Conservation (phyloP, 2,888 invertebrate genomes). For the Limnephilus auricula region DNA sequence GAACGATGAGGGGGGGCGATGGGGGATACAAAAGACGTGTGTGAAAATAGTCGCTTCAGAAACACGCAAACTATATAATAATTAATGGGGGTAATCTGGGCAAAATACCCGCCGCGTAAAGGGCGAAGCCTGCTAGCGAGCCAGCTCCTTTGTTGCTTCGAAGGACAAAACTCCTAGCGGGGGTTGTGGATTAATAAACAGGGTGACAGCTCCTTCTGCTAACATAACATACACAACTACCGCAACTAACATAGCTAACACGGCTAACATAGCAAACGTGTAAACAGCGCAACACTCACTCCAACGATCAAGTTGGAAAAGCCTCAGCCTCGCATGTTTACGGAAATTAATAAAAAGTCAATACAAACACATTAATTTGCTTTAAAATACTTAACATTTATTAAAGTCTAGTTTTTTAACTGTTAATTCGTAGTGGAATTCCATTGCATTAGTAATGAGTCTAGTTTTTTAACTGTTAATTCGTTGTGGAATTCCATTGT, state of each 20-base stretch:
- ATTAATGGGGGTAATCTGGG: conserved; percentile 30
- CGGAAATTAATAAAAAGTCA: background rate
- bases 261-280: background rate
- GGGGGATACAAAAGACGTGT: conserved; percentile 39
- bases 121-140: conserved; percentile 16
- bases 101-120: conserved; percentile 1
- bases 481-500: too few relatives aligned
- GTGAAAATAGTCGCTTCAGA: conserved; percentile 45
- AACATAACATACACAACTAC: background rate
- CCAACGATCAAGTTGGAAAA: background rate
- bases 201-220: conserved; percentile 15
- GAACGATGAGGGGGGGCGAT: background rate
- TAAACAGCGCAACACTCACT: background rate
- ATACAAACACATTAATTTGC: too few relatives aligned
- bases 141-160: background rate
- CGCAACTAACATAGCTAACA: background rate
- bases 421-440: too few relatives aligned
- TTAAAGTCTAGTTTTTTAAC: too few relatives aligned
- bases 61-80: conserved; percentile 41
- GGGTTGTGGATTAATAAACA: conserved; percentile 17
- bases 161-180: conserved; percentile 2
- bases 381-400: too few relatives aligned
- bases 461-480: too few relatives aligned
- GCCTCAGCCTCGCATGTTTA: background rate
- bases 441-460: too few relatives aligned